phyloP scores from a whole-genome alignment of 1,140 invertebrate genomes.

The Leptinotarsa defecta region DNA sequence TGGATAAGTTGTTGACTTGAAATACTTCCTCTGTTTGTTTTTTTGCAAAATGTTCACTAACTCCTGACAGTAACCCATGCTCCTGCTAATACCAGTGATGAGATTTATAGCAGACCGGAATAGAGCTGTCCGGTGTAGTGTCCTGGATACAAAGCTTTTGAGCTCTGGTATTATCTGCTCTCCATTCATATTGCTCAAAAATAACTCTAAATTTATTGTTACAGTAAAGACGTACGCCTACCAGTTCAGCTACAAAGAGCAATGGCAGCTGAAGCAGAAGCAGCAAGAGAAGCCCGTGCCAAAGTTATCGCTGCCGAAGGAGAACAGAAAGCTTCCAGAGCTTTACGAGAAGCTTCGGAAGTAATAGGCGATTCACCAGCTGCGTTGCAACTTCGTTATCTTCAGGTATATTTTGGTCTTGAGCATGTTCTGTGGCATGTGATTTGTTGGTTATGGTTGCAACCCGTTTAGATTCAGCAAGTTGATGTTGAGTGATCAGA shows the following conservation, averaged over 20 bases:
- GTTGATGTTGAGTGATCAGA: neutral
- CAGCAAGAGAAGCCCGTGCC: constrained; percentile 70
- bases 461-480: neutral
- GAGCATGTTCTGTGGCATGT: neutral
- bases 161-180: too few species aligned
- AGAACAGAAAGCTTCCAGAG: constrained; percentile 87
- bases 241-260: constrained; percentile 87
- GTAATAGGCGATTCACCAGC: constrained; percentile 90
- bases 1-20: too few species aligned
- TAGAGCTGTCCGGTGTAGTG: too few species aligned
- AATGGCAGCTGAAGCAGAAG: constrained; percentile 91
- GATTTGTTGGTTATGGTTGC: neutral
- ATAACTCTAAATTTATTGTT: constrained; percentile 31
- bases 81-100: too few species aligned
- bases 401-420: constrained; percentile 47
- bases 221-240: constrained; percentile 89
- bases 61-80: too few species aligned
- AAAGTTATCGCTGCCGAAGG: constrained; percentile 85
- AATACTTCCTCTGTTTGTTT: too few species aligned
- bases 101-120: too few species aligned
- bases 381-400: constrained; percentile 72
- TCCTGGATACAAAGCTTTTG: too few species aligned
- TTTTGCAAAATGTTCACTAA: too few species aligned
- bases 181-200: too few species aligned
- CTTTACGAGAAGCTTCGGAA: constrained; percentile 89